A percentile compares a stretch with the other conserved stretches of the same genome.
phyloP scores from a whole-genome alignment of 2,797 vertebrate genomes.

The Arvicola amphibius region DNA sequence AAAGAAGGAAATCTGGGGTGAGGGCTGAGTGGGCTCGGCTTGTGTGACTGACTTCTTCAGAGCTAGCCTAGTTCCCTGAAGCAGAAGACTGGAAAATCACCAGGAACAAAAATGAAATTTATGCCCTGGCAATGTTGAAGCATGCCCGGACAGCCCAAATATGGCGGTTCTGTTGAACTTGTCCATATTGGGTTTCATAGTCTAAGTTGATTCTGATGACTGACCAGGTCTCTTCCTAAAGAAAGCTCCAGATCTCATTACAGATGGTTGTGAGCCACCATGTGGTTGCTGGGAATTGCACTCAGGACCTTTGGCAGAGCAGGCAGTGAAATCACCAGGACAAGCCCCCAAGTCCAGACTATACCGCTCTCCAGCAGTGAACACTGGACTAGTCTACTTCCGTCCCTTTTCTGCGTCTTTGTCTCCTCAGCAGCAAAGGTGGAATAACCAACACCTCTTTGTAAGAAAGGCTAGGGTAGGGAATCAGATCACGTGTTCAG shows the following conservation, averaged over 20 bases:
- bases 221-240: no score
- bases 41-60: neutral
- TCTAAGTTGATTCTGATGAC: no score
- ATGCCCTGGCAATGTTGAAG: no score
- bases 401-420: neutral
- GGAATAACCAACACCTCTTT: neutral
- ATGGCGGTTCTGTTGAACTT: no score
- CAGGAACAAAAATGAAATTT: no score
- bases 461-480: no score
- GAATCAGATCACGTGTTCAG: neutral
- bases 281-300: no score
- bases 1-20: neutral
- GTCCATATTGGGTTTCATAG: no score
- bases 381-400: neutral
- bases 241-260: no score
- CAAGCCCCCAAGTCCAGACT: neutral
- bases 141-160: no score
- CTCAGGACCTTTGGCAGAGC: no score
- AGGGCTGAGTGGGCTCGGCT: neutral
- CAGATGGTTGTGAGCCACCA: no score
- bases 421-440: neutral
- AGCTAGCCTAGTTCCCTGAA: neutral
- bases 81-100: neutral
- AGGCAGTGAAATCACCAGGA: neutral
- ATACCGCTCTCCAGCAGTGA: accelerated